These are phyloP conservation scores for Trichomalopsis sarcophagae DNA, from an alignment of 1,140 invertebrate species.

Conservation along the genomic window DNA sequence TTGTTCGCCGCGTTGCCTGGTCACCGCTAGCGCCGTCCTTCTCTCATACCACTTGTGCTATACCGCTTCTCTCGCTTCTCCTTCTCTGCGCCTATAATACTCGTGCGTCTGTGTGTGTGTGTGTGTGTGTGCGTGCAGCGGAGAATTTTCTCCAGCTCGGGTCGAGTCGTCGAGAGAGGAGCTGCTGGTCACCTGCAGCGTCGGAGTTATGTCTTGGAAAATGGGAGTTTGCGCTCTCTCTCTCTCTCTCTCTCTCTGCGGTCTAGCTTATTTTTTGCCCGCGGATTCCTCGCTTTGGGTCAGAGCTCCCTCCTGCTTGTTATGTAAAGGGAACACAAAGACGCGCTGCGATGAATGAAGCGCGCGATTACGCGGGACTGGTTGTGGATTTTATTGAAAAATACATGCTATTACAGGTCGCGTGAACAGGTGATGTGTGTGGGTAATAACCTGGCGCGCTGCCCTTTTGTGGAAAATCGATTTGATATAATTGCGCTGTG, in stretches of 20 bases:
- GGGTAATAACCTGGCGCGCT: too few species aligned
- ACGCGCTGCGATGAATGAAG: too few species aligned
- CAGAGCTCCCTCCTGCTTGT: too few species aligned
- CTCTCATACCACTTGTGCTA: neutral
- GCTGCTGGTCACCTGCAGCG: neutral
- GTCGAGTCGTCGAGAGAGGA: too few species aligned
- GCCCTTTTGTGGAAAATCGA: neutral
- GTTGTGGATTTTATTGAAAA: too few species aligned
- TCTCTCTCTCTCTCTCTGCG: too few species aligned
- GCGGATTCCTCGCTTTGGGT: neutral
- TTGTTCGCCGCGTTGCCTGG: neutral
- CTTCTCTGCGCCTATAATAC: neutral
- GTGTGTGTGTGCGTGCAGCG: neutral
- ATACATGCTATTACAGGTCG: too few species aligned
- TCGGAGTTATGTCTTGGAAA: neutral
- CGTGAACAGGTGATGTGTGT: too few species aligned
- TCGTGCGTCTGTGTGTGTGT: too few species aligned
- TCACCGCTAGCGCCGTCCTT: neutral
- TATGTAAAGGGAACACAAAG: too few species aligned
- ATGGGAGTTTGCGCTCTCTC: neutral
- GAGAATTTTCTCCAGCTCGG: neutral
- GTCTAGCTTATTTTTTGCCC: neutral
- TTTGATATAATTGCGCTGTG: neutral
- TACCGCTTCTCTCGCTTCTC: neutral
- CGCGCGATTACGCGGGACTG: too few species aligned